Percentiles rank a stretch among this genome's conserved stretches.
Evolutionary conservation across 2,113 vertebrate species (phyloP).

Genomic region (Nibea albiflora): DNA sequence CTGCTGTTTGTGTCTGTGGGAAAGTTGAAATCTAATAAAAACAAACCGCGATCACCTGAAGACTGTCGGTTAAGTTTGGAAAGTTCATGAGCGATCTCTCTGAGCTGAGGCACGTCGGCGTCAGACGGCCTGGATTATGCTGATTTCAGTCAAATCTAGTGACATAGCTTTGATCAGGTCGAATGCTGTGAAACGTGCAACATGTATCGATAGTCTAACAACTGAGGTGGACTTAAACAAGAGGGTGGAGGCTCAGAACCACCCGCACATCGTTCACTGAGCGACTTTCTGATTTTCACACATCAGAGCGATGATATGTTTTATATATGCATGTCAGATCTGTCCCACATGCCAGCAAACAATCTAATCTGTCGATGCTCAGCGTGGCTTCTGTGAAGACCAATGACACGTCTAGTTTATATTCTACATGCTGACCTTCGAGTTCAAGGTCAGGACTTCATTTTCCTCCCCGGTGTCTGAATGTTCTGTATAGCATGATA

Average conservation of each 20-base stretch:
- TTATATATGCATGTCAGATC: background rate
- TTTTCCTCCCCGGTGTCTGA: background rate
- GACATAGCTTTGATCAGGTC: too few relatives aligned
- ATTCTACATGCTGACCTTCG: background rate
- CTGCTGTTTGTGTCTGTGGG: background rate
- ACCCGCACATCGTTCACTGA: too few relatives aligned
- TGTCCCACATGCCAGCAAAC: background rate
- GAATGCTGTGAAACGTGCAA: too few relatives aligned
- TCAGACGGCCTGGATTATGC: too few relatives aligned
- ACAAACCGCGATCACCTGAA: background rate
- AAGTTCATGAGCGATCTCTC: background rate
- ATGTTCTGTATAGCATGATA: background rate
- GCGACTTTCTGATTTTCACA: too few relatives aligned
- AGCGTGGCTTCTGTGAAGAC: background rate
- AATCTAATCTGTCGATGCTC: background rate
- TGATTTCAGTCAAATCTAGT: too few relatives aligned
- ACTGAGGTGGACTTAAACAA: too few relatives aligned
- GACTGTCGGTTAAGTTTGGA: background rate
- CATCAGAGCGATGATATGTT: background rate
- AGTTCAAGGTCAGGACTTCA: background rate
- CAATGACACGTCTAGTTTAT: background rate
- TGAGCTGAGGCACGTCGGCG: too few relatives aligned
- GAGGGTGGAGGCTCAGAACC: too few relatives aligned
- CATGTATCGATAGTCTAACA: too few relatives aligned
- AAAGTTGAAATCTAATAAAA: background rate